These are phyloP conservation scores for Ips nitidus DNA, from an alignment of 1,140 invertebrate genomes.

Conservation along the genomic window DNA sequence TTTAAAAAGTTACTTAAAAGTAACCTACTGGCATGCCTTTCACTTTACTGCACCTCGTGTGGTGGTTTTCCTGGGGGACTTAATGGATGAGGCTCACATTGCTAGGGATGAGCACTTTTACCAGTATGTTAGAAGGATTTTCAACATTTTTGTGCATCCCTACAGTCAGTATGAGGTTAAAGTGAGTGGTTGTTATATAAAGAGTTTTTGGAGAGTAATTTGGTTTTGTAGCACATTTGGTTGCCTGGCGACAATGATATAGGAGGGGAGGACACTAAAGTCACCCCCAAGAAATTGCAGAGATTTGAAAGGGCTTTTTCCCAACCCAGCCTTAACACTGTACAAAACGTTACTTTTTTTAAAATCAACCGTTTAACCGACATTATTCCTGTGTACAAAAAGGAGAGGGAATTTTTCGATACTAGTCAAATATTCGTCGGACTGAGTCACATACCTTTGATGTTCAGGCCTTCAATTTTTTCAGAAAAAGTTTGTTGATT, in stretches of 20 bases:
- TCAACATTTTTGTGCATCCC: conserved; percentile 67
- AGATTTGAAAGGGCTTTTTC: conserved; percentile 79
- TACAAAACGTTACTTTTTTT: conserved; percentile 62
- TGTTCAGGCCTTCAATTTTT: conserved; percentile 63
- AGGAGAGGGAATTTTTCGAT: conserved; percentile 61
- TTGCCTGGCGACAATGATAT: conserved; percentile 95
- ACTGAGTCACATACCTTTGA: conserved; percentile 70
- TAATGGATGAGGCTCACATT: conserved; percentile 89
- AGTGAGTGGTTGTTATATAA: conserved; percentile 12
- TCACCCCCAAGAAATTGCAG: conserved; percentile 70
- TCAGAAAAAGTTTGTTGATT: conserved; percentile 57
- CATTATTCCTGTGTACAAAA: conserved; percentile 53
- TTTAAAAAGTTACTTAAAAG: conserved; percentile 68
- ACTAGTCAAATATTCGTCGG: conserved; percentile 66
- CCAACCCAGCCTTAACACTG: conserved; percentile 64
- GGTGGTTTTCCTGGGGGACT: conserved; percentile 87
- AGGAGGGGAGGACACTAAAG: conserved; percentile 81
- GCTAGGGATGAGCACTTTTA: conserved; percentile 68
- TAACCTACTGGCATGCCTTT: conserved; percentile 74
- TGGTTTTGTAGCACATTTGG: conserved; percentile 71
- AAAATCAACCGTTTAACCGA: conserved; percentile 71
- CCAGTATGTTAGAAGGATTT: conserved; percentile 69
- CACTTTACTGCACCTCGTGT: conserved; percentile 78
- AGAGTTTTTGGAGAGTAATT: not conserved
- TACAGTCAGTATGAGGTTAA: conserved; percentile 48